A percentile compares a stretch with the other conserved stretches of the same genome.
phyloP scores from a whole-genome alignment of 2,888 invertebrate species.

The Rhopalosiphum nymphaeae region DNA sequence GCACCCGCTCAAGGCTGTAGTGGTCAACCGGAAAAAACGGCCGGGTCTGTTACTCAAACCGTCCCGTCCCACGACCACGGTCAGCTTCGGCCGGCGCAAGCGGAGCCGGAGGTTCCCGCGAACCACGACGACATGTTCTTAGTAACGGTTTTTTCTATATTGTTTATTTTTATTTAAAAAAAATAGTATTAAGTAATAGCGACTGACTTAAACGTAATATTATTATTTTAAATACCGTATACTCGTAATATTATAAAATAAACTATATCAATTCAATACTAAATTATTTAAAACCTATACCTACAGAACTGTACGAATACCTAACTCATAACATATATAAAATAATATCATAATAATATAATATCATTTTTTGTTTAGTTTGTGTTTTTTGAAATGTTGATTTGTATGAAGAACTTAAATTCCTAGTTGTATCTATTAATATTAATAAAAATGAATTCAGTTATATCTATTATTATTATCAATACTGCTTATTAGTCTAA shows the following conservation, averaged over 20 bases:
- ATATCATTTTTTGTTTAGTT: too few species aligned
- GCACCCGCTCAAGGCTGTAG: slow-evolving; percentile 31
- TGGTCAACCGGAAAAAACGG: slow-evolving; percentile 46
- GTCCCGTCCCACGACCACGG: neutral
- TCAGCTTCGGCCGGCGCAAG: slow-evolving; percentile 38
- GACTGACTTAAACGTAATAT: neutral
- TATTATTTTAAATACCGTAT: neutral
- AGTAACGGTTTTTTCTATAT: neutral
- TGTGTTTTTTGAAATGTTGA: too few species aligned
- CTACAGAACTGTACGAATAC: neutral
- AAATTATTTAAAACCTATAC: neutral
- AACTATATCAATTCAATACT: neutral
- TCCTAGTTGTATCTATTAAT: too few species aligned
- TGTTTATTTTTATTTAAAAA: neutral
- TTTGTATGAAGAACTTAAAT: too few species aligned
- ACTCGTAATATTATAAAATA: neutral
- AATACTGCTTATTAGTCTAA: too few species aligned
- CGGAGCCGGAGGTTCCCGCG: neutral
- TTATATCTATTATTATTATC: too few species aligned
- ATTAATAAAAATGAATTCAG: too few species aligned
- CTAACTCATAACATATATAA: neutral
- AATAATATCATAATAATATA: too few species aligned
- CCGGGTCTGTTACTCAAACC: neutral
- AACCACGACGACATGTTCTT: neutral
- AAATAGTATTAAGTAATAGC: neutral